Conservation (phyloP, 2,797 vertebrate genomes). For the Hemitrygon akajei region DNA sequence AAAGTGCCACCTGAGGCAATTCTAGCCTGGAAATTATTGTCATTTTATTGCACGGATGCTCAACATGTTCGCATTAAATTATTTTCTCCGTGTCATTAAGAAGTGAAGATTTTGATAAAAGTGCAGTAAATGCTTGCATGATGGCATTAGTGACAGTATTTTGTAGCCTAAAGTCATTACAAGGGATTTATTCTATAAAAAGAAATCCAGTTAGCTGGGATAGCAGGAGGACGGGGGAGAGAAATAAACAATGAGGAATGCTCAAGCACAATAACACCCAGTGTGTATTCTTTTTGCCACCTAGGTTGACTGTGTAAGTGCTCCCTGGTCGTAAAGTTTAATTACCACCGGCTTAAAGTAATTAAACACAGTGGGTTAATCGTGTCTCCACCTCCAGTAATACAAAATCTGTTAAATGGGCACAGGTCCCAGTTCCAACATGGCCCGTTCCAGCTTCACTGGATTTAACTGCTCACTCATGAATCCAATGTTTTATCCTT, state of each 20-base stretch:
- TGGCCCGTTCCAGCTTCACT: slow-evolving; percentile 22
- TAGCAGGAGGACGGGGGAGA: background rate
- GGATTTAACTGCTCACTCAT: slow-evolving; percentile 23
- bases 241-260: slow-evolving; percentile 17
- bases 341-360: slow-evolving; percentile 31
- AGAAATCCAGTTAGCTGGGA: background rate
- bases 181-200: background rate
- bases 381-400: slow-evolving; percentile 26
- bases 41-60: background rate
- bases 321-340: slow-evolving; percentile 23
- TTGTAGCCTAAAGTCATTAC: background rate
- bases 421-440: slow-evolving; percentile 25
- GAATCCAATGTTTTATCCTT: slow-evolving; percentile 8
- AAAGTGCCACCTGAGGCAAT: background rate
- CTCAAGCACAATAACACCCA: slow-evolving; percentile 8
- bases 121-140: background rate
- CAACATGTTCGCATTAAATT: background rate
- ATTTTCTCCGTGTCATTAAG: background rate
- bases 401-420: slow-evolving; percentile 20
- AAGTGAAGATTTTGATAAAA: slow-evolving; percentile 14
- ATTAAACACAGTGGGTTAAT: slow-evolving; percentile 33
- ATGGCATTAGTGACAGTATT: background rate
- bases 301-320: slow-evolving; percentile 7
- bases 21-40: background rate
- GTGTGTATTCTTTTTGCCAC: slow-evolving; percentile 8